Conservation (phyloP, 1,140 invertebrate genomes). For the Trialeurodes vaporariorum region DNA sequence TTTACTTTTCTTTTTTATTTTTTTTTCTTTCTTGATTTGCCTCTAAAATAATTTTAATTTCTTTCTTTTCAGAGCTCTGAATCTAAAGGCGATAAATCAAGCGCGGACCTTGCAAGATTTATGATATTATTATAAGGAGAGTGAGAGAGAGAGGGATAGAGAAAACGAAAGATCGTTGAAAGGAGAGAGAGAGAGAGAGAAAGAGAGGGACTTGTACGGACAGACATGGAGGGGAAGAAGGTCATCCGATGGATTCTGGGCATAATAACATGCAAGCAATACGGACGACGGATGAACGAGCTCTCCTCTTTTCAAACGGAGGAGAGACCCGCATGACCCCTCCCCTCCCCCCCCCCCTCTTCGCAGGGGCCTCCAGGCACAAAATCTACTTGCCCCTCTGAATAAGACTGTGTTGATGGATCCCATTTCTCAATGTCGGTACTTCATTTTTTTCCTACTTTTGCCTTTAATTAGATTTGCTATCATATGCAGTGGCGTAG, state of each 20-base stretch:
- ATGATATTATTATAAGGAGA: conserved; percentile 1
- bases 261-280: background rate
- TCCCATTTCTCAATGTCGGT: background rate
- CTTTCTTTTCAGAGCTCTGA: background rate
- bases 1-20: too few species aligned
- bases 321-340: background rate
- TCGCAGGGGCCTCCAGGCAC: too few species aligned
- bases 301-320: background rate
- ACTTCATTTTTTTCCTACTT: background rate
- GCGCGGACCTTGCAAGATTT: background rate
- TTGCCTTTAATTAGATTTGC: background rate
- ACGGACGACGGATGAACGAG: background rate
- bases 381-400: background rate
- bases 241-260: background rate
- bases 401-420: too few species aligned
- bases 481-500: too few species aligned
- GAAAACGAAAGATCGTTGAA: too few species aligned
- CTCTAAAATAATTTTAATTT: conserved; percentile 1
- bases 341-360: background rate
- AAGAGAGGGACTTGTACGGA: too few species aligned
- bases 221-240: too few species aligned
- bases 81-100: background rate
- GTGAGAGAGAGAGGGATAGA: too few species aligned
- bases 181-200: too few species aligned
- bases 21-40: too few species aligned